phyloP scores from a whole-genome alignment of 2,113 vertebrate genomes.

The Larimichthys polyactis region DNA sequence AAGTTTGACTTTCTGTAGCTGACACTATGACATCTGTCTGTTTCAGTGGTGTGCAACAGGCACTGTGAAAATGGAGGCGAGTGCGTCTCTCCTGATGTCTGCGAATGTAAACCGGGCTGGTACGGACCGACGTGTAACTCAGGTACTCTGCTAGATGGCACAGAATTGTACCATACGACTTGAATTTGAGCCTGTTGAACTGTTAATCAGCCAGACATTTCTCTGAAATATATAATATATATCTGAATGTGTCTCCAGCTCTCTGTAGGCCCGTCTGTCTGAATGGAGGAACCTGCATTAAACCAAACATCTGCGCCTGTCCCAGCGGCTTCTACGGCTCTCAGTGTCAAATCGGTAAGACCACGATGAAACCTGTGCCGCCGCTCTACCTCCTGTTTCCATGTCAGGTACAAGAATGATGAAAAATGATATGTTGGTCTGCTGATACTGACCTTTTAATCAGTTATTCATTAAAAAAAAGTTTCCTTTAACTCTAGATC shows the following conservation, averaged over 20 bases:
- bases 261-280: conserved; percentile 90
- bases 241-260: conserved; percentile 77
- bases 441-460: background rate
- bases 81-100: conserved; percentile 90
- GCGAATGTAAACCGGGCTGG: conserved; percentile 90
- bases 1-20: too few relatives aligned
- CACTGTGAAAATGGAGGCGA: conserved; percentile 94
- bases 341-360: conserved; percentile 92
- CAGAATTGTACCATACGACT: background rate
- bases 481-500: too few relatives aligned
- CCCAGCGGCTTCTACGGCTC: conserved; percentile 92
- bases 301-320: conserved; percentile 89
- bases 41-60: conserved; percentile 92
- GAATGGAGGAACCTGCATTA: conserved; percentile 91
- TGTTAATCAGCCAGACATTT: background rate
- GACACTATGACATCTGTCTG: background rate
- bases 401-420: background rate
- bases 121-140: conserved; percentile 89
- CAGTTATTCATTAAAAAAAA: background rate
- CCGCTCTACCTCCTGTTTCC: background rate
- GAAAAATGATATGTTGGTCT: background rate
- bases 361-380: background rate
- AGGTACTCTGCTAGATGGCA: conserved; percentile 79
- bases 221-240: background rate
- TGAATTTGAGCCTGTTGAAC: background rate